A percentile compares a stretch with the other conserved stretches of the same genome.
These are phyloP conservation scores for Diplosoma virens DNA, from an alignment of 23 tunicate species.

Conservation along the genomic window DNA sequence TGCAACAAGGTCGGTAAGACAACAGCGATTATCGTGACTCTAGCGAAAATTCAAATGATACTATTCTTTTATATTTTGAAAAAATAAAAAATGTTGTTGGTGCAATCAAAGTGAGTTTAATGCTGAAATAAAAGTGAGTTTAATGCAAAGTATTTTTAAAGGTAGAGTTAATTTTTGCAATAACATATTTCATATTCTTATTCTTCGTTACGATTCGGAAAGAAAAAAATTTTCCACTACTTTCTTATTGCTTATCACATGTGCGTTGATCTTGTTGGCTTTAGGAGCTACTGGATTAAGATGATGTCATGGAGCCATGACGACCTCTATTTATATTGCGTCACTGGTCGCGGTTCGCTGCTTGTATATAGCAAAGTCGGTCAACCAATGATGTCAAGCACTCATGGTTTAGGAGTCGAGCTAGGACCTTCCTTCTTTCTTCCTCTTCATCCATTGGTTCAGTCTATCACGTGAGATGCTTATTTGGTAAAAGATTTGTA, in stretches of 20 bases:
- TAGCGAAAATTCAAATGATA: no score
- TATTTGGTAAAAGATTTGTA: no score
- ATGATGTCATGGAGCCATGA: constrained; percentile 68
- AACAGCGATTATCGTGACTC: no score
- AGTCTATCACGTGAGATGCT: no score
- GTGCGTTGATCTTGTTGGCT: no score
- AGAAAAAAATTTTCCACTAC: no score
- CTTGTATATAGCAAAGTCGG: constrained; percentile 46
- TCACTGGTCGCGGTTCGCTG: constrained; percentile 63
- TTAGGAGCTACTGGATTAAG: constrained; percentile 49
- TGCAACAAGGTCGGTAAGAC: no score
- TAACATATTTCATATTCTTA: neutral
- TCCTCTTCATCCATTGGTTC: constrained; percentile 65
- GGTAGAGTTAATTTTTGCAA: neutral
- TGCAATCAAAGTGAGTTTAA: neutral
- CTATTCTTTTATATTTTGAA: no score
- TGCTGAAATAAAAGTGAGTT: neutral
- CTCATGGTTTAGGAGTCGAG: constrained; percentile 43
- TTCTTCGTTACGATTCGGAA: neutral
- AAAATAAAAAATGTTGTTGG: neutral
- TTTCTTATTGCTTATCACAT: no score
- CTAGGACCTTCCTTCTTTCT: constrained; percentile 58
- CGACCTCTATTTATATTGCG: constrained; percentile 61
- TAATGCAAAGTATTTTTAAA: neutral
- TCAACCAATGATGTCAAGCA: constrained; percentile 4